Evolutionary conservation across 92 coral and sea anemone genomes (phyloP), one percentile per base, ranked within the genome.

Genomic region (Pocillopora grandis): DNA sequence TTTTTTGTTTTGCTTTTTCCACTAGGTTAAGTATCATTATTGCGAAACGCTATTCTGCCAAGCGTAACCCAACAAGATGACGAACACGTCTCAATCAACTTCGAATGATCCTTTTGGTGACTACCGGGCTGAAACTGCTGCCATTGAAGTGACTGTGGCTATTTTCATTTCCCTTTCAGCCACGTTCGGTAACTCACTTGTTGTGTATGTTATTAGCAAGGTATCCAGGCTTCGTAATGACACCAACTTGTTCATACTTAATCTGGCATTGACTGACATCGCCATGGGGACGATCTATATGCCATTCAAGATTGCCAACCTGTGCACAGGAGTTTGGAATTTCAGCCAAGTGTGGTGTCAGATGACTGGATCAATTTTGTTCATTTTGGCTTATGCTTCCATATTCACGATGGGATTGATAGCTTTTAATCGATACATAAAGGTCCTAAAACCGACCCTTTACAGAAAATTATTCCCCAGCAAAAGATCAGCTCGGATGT

Each of bases 221-320:
- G 91, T 88, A 68, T 11, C 89, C 21, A 82, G 88, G 42, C 89
- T 88, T 68, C 73, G 78, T 58, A 84, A 77, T 2, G 77, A 85
- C 2, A 91, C 89, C 0, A 88, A 85, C 75, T 79, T 76, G 36
- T 91, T 91, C 58, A 91, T 91, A 12, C 88, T 85, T 66, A 91
- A 89, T 58, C 68, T 91, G 58, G 94, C 91, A 11, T 75, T 88
- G 91, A 80, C 94, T n/a, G 94, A 88, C 66, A 72, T 78, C 19
- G 64, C 84, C 37, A 91, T 80, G 87, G 89, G 91, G n/a, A 59
- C 67, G 37, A 63, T 91, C 0, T 69, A 75, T 23, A 91, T 91
- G 94, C 94, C 91, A 11, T 88, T 84, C n/a, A 85, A 91, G 94
- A 71, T 91, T 33, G 33, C 76, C n/a, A 84, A 82, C 55, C 23